Conservation (phyloP, 2,888 invertebrate species). For the Axea sp. region DNA sequence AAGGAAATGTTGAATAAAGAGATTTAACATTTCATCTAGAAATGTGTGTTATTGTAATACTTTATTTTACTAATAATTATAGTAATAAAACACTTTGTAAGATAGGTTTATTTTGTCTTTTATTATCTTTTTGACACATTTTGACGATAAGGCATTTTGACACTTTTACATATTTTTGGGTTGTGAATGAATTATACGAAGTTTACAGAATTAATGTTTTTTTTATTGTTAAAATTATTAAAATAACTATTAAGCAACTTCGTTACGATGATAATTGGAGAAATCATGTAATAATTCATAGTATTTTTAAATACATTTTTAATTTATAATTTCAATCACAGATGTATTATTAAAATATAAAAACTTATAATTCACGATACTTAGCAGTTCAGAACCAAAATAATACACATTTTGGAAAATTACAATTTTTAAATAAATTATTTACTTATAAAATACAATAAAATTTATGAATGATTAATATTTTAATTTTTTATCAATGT, state of each 20-base stretch:
- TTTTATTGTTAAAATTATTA: slow-evolving; percentile 2
- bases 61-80: too few relatives aligned
- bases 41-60: not conserved
- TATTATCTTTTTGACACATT: slow-evolving; percentile 43
- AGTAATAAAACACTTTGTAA: not conserved
- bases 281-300: too few relatives aligned
- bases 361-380: slow-evolving; percentile 1
- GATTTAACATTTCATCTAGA: slow-evolving; percentile 52
- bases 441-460: slow-evolving; percentile 4
- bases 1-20: slow-evolving; percentile 53
- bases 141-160: slow-evolving; percentile 37
- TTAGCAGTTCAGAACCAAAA: slow-evolving; percentile 13
- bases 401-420: not conserved
- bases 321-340: too few relatives aligned
- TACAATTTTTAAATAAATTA: slow-evolving; percentile 3
- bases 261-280: too few relatives aligned
- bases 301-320: too few relatives aligned
- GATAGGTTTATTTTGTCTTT: slow-evolving; percentile 15
- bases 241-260: too few relatives aligned
- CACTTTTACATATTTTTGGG: slow-evolving; percentile 13
- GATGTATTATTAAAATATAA: too few relatives aligned
- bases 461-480: slow-evolving; percentile 29
- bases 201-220: not conserved
- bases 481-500: slow-evolving; percentile 20
- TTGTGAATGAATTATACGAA: slow-evolving; percentile 5